Base-by-base conservation (phyloP, 2,888 invertebrate genomes). In the Dione juno region DNA sequence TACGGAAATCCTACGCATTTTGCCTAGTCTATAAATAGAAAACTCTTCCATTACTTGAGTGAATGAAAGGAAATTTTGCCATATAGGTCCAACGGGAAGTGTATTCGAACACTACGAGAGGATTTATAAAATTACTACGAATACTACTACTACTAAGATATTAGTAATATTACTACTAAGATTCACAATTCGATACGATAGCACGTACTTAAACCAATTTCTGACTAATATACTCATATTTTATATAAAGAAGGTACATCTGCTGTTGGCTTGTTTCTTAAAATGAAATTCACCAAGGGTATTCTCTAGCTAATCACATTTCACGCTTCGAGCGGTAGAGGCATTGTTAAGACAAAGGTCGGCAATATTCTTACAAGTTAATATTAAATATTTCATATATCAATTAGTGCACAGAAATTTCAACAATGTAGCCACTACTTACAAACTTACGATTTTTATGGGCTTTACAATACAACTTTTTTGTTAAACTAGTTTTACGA, bases 271-370 rank as follows among this genome's bases (percentile, higher is more conserved):
- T 64, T 16, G 16, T 67, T 67, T 58, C 58, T 50, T 11, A 64
- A 67, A 57, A 57, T 40, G 48, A 41, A 52, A 59, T 65, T 67
- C 57, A 58, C 37, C 41, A 43, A 64, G 67, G 58, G 41, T 45
- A 37, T 54, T 43, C 61, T 63, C 16, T 50, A 21, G 48, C 43
- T 69, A 72, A 72, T 71, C 68, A 68, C 61, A 69, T 72, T 69
- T 69, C 35, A 66, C 69, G 71, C 66, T 61, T 69, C 53, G 41
- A 53, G 50, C 43, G 13, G 41, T 59, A 35, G n/a, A 50, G 40
- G 65, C 48, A 41, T 64, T 52, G 35, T 59, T 65, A 45, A 57
- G 52, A 67, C 37, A 59, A 65, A 65, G 65, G 59, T 37, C 57
- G 64, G 52, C 50, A 28, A 19, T 54, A 45, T 68, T 40, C 19